A percentile compares a stretch with the other conserved stretches of the same genome.
phyloP scores from a whole-genome alignment of 2,888 invertebrate genomes.

The Lasioglossum lativentre region DNA sequence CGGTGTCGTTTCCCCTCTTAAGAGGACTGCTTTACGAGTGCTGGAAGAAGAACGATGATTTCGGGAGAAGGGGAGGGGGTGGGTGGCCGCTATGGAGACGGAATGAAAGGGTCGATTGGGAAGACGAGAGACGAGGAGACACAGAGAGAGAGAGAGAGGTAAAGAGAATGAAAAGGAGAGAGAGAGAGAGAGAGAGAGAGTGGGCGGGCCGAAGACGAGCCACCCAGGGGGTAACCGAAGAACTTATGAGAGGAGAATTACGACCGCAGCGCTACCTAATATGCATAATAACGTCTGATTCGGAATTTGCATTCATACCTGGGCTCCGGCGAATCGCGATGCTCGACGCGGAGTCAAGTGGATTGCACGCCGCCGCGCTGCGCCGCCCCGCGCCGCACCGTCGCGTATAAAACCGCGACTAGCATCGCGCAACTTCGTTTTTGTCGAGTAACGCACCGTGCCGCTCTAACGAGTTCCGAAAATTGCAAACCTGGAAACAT shows the following conservation, averaged over 20 bases:
- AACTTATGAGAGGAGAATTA: constrained; percentile 73
- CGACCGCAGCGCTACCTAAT: constrained; percentile 71
- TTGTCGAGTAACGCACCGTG: neutral
- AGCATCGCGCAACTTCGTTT: constrained; percentile 5
- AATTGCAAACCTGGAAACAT: constrained; percentile 19
- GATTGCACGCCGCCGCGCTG: too few species aligned
- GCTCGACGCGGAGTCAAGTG: neutral
- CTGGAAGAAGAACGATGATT: constrained; percentile 41
- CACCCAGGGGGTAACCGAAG: constrained; percentile 66
- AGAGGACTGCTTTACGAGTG: constrained; percentile 56
- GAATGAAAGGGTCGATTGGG: constrained; percentile 19
- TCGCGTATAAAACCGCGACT: constrained; percentile 5
- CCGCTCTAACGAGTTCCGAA: constrained; percentile 41
- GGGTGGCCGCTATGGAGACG: neutral
- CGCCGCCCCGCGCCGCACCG: too few species aligned
- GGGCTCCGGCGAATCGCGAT: constrained; percentile 31
- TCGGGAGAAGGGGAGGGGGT: neutral
- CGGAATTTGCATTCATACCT: constrained; percentile 77
- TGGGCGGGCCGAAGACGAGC: constrained; percentile 21
- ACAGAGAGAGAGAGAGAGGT: neutral
- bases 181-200: neutral
- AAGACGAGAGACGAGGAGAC: neutral
- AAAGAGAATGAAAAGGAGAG: neutral
- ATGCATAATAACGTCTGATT: constrained; percentile 79
- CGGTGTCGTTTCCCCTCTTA: constrained; percentile 61